Evolutionary conservation across 2,888 invertebrate genomes (phyloP).

Genomic region (Sphecodes monilicornis): DNA sequence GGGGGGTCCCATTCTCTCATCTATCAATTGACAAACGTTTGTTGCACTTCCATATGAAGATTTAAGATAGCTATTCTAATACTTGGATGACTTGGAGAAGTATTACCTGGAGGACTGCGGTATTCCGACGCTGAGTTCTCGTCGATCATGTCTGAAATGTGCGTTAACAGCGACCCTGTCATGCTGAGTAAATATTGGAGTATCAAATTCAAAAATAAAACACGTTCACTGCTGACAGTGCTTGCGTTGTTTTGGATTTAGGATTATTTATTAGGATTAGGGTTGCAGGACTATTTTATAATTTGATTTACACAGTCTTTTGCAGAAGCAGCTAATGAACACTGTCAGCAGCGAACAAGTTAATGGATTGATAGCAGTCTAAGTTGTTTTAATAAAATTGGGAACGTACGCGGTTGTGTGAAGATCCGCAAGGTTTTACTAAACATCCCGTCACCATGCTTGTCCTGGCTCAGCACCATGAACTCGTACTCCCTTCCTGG

Average conservation of each 20-base stretch:
- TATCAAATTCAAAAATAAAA: not conserved
- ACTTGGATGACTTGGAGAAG: too few relatives aligned
- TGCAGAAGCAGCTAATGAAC: not conserved
- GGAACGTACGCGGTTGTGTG: constrained; percentile 86
- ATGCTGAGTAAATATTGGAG: not conserved
- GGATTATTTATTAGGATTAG: too few relatives aligned
- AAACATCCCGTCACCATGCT: constrained; percentile 94
- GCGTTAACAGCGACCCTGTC: not conserved
- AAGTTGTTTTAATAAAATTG: not conserved
- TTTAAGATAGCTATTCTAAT: not conserved
- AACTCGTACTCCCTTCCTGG: constrained; percentile 94
- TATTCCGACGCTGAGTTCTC: constrained; percentile 80
- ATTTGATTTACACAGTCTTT: too few relatives aligned
- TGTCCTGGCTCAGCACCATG: constrained; percentile 95
- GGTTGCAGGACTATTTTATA: not conserved
- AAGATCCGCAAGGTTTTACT: constrained; percentile 92
- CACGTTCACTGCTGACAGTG: not conserved
- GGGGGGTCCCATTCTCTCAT: constrained; percentile 87
- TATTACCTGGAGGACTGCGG: constrained; percentile 74
- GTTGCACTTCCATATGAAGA: not conserved
- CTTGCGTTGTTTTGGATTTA: not conserved
- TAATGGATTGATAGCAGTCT: not conserved
- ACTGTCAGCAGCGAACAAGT: not conserved
- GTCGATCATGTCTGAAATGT: constrained; percentile 70
- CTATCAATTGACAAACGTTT: constrained; percentile 48